Evolutionary conservation across 2,113 vertebrate species (phyloP).

Genomic region (Dromaius novaehollandiae): DNA sequence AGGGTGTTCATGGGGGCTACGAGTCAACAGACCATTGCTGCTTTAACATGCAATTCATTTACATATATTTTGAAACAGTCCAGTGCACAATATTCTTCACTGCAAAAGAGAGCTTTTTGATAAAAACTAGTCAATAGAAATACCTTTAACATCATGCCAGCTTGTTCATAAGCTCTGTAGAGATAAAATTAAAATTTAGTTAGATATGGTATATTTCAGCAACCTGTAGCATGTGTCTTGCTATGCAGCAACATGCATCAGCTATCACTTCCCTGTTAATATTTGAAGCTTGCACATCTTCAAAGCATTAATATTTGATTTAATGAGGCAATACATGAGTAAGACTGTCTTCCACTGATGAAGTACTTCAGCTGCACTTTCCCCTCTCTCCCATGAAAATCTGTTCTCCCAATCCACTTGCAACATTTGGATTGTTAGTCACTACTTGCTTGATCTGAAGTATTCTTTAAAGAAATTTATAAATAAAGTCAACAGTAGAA

Average conservation of each 20-base stretch:
- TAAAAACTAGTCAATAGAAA: neutral
- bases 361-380: neutral
- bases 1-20: neutral
- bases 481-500: neutral
- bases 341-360: neutral
- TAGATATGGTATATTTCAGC: neutral
- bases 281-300: neutral
- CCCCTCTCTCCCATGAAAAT: neutral
- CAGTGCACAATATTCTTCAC: neutral
- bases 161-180: conserved; percentile 94
- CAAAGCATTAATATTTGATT: neutral
- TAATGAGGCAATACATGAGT: rapidly evolving
- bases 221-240: neutral
- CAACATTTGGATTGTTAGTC: neutral
- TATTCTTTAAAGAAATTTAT: neutral
- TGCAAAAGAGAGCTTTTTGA: neutral
- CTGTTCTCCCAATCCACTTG: neutral
- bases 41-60: neutral
- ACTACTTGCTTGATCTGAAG: neutral
- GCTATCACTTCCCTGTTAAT: neutral
- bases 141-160: conserved; percentile 99
- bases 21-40: neutral
- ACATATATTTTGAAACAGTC: neutral
- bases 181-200: neutral
- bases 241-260: neutral